A percentile compares a stretch with the other conserved stretches of the same genome.
Conservation (phyloP, 2,113 vertebrate species). For the Seriola aureovittata region DNA sequence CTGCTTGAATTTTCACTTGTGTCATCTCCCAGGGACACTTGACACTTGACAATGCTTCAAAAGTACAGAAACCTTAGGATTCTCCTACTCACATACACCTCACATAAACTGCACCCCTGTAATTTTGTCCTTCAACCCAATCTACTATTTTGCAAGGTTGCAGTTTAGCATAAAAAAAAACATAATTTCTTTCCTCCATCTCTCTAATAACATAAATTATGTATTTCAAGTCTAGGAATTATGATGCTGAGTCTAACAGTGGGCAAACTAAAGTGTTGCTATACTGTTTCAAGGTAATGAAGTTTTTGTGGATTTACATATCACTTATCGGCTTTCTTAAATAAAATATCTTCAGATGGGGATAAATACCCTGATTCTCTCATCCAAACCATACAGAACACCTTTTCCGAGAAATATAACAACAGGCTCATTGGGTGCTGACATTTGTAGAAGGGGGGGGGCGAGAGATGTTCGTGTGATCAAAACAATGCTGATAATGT, state of each 20-base stretch:
- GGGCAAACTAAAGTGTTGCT: too few species aligned
- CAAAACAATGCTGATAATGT: neutral
- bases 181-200: neutral
- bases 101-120: neutral
- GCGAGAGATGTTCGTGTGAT: neutral
- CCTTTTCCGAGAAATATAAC: constrained; percentile 1
- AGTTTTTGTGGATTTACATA: too few species aligned
- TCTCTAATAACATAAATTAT: neutral
- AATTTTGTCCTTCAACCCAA: neutral
- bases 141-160: neutral
- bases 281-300: too few species aligned
- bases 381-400: too few species aligned
- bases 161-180: neutral
- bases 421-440: constrained; percentile 8
- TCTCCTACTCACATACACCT: neutral
- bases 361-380: too few species aligned
- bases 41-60: neutral
- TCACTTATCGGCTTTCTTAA: too few species aligned
- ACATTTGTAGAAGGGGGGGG: neutral
- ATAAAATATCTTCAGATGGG: too few species aligned
- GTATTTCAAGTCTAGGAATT: neutral
- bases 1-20: neutral
- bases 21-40: constrained; percentile 1
- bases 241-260: too few species aligned
- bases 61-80: neutral